A percentile compares a stretch with the other conserved stretches of the same genome.
phyloP scores from a whole-genome alignment of 2,888 invertebrate species.

The Baronia brevicornis region DNA sequence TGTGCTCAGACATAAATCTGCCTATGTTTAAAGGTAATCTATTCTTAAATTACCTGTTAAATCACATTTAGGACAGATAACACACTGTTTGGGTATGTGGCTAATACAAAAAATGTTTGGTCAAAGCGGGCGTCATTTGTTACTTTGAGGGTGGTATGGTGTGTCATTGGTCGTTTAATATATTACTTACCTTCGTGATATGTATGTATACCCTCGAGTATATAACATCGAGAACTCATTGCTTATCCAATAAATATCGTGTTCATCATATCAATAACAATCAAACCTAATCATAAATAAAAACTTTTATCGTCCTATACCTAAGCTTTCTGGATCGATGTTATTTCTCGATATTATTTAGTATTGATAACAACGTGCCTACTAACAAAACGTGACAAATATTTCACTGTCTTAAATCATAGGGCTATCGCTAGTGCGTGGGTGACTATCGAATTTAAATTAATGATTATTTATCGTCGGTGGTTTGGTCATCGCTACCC shows the following conservation, averaged over 20 bases:
- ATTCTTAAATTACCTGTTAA: constrained; percentile 72
- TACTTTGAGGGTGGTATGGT: constrained; percentile 65
- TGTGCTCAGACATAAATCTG: constrained; percentile 59
- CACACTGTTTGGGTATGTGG: constrained; percentile 63
- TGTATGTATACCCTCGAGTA: too few species aligned
- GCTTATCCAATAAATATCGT: too few species aligned
- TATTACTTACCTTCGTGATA: constrained; percentile 39
- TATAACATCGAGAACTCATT: too few species aligned
- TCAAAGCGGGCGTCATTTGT: constrained; percentile 54
- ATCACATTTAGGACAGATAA: constrained; percentile 73
- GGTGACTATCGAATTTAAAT: constrained; percentile 61
- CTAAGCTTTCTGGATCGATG: neutral
- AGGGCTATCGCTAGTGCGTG: constrained; percentile 45
- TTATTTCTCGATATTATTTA: neutral
- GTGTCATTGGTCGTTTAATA: constrained; percentile 52
- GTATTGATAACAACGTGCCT: constrained; percentile 3
- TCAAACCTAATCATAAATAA: neutral
- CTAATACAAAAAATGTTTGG: constrained; percentile 61
- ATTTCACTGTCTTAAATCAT: constrained; percentile 46
- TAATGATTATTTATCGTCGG: constrained; percentile 55
- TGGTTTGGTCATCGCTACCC: constrained; percentile 46
- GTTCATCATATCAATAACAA: neutral
- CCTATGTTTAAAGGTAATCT: constrained; percentile 65
- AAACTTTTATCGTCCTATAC: neutral
- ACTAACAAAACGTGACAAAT: constrained; percentile 19